phyloP scores from a whole-genome alignment of 2,113 vertebrate species.

The Laterallus jamaicensis region DNA sequence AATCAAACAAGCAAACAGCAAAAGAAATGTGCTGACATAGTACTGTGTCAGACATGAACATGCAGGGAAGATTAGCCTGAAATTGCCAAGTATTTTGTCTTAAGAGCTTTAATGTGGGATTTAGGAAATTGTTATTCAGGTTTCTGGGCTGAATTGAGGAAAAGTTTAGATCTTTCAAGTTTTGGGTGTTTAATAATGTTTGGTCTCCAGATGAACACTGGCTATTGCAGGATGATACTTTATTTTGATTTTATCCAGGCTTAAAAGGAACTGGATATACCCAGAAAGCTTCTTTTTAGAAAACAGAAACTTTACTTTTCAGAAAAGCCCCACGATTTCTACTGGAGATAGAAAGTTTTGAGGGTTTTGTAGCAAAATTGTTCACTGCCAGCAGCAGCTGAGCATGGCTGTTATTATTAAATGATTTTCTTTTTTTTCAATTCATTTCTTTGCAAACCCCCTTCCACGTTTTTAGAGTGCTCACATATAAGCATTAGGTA shows the following conservation, averaged over 20 bases:
- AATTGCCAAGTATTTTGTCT: neutral
- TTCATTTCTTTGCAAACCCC: neutral
- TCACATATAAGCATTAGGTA: neutral
- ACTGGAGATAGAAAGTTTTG: neutral
- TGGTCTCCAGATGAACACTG: neutral
- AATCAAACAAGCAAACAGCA: neutral
- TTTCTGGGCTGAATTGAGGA: neutral
- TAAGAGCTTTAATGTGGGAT: neutral
- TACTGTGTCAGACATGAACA: neutral
- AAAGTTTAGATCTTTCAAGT: neutral
- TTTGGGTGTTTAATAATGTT: neutral
- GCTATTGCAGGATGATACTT: neutral
- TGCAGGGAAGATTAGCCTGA: neutral
- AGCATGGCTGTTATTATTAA: neutral
- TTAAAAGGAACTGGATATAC: neutral
- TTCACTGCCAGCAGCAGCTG: neutral
- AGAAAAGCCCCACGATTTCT: neutral
- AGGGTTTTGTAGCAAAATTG: neutral
- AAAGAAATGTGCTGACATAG: too few species aligned
- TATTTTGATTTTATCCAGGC: neutral
- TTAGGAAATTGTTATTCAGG: neutral
- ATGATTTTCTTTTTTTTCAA: neutral
- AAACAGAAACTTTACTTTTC: neutral
- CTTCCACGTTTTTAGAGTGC: neutral
- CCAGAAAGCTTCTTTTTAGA: neutral